Conservation (phyloP, 2,113 vertebrate genomes). For the Oxyruncus cristatus region DNA sequence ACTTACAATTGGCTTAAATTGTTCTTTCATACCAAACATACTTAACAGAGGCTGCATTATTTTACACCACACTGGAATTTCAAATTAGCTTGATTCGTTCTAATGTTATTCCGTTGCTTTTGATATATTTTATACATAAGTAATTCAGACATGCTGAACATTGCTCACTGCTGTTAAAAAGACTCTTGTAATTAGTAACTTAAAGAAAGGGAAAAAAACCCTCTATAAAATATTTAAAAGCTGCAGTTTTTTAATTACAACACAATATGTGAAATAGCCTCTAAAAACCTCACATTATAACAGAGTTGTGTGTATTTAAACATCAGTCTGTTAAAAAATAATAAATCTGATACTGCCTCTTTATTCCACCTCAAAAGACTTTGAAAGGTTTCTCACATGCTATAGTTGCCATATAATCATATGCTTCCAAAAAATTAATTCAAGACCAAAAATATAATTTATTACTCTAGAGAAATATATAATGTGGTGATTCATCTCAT, state of each 20-base stretch:
- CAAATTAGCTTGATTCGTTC: neutral
- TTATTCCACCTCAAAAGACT: neutral
- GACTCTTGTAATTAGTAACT: neutral
- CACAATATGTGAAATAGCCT: neutral
- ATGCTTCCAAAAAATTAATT: slow-evolving; percentile 10
- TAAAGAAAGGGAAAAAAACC: neutral
- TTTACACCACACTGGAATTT: neutral
- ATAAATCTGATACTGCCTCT: neutral
- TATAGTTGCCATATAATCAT: neutral
- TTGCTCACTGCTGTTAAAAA: neutral
- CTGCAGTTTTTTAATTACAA: neutral
- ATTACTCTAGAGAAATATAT: slow-evolving; percentile 15
- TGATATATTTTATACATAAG: neutral
- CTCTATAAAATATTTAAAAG: neutral
- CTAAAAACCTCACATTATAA: neutral
- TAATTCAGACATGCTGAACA: neutral
- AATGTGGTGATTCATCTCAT: neutral
- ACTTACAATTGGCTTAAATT: neutral
- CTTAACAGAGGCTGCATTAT: neutral
- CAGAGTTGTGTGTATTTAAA: neutral
- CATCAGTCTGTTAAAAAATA: neutral
- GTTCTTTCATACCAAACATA: neutral
- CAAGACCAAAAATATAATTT: slow-evolving; percentile 6
- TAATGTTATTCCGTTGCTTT: neutral
- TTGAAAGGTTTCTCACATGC: neutral